These are phyloP conservation scores for Eufriesea mexicana DNA, from an alignment of 1,140 invertebrate genomes.

Conservation along the genomic window DNA sequence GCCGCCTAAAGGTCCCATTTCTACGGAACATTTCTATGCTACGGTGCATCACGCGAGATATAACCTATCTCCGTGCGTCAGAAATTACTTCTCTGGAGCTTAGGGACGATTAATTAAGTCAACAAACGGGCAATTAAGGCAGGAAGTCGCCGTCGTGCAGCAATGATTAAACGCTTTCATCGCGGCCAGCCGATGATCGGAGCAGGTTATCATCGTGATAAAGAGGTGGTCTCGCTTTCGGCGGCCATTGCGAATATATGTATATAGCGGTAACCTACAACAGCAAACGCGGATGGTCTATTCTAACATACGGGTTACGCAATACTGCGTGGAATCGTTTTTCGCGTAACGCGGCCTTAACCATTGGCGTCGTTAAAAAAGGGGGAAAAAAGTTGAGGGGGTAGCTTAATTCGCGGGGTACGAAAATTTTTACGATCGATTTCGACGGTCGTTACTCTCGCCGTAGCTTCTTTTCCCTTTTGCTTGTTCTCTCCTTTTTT, in stretches of 20 bases:
- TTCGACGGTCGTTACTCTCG: neutral
- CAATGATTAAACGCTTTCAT: constrained; percentile 30
- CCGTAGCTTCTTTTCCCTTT: neutral
- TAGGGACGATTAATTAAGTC: constrained; percentile 28
- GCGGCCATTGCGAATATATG: neutral
- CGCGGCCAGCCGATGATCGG: neutral
- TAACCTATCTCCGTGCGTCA: no score
- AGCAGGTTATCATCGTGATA: constrained; percentile 24
- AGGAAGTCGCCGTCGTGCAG: neutral
- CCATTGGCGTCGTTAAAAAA: neutral
- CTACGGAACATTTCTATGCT: no score
- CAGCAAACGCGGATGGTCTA: neutral
- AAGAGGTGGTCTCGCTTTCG: constrained; percentile 6
- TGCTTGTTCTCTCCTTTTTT: neutral
- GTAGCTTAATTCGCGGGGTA: neutral
- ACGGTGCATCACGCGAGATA: neutral
- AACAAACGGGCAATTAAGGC: constrained; percentile 17
- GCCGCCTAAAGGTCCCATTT: neutral
- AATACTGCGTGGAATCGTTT: constrained; percentile 1
- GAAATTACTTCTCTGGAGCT: neutral
- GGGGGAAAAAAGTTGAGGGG: neutral
- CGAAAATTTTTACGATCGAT: constrained; percentile 23
- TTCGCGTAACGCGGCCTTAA: neutral
- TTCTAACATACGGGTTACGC: neutral
- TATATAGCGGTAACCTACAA: neutral